Base-by-base conservation (phyloP, 2,797 vertebrate species). In the Clarias laeviceps region DNA sequence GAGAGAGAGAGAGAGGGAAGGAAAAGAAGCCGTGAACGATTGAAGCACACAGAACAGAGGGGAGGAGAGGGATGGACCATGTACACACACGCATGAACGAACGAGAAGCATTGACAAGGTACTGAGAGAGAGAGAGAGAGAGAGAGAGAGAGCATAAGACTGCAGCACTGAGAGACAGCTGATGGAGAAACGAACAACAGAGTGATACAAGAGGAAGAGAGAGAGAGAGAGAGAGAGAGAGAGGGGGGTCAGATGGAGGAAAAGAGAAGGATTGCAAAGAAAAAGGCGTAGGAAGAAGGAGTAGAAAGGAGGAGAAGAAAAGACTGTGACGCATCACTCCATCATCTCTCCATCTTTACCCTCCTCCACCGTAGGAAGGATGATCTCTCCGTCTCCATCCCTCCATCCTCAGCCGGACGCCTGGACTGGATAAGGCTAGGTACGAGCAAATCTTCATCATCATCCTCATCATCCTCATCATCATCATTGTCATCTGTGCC, bases 51-150 rank as follows among this genome's bases (percentile, higher is more conserved):
- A 54, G n/a, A 83, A 37, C 7, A 34, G 62, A 59, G 54, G 61
- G 56, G 57, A 76, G 68, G 24, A 79, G 64, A 66, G 64, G 17
- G 65, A 66, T 80, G 78, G 15, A 80, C 0, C 32, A 40, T 80
- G 59, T 14, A 80, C 50, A 80, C 61, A 80, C 66, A 62, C 61
- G 89, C 90, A 92, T 92, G 92, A 91, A 91, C 91, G 89, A 90
- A 87, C 68, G 24, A 87, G 57, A 89, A 62, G 82, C 91, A 91
- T 89, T 86, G 91, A 91, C 88, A 88, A 77, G 87, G 90, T 70
- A 86, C 88, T 84, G n/a, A 62, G n/a, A 61, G 79, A 83, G 72
- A 83, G 34, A 20, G 32, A 24, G 85, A 72, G 79, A 84, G 62
- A n/a, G 57, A 59, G 81, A 68, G 56, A 82, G 83, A 40, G 64